A percentile compares a stretch with the other conserved stretches of the same genome.
phyloP scores from a whole-genome alignment of 2,797 vertebrate species.

The Cebuella pygmaea region DNA sequence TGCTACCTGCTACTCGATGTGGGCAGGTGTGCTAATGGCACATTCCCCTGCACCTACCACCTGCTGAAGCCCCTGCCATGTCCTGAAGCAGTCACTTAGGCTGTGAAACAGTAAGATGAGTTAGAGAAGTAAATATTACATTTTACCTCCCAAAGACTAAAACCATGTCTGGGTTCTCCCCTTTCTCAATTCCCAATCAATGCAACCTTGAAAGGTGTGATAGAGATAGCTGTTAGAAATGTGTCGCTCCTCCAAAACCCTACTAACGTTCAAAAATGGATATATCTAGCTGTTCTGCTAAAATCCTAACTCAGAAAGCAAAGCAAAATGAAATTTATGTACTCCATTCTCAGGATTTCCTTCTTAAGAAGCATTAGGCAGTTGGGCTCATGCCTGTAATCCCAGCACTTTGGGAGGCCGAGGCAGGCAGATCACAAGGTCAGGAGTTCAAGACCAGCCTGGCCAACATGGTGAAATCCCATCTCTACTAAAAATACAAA shows the following conservation, averaged over 20 bases:
- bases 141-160: neutral
- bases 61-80: no score
- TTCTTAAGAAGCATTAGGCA: neutral
- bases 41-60: fast-evolving
- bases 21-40: neutral
- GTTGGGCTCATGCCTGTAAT: no score
- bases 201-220: neutral
- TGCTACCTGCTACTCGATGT: neutral
- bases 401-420: no score
- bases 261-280: neutral
- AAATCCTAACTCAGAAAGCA: constrained; percentile 12
- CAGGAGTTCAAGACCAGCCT: no score
- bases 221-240: neutral
- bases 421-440: no score
- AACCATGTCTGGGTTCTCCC: neutral
- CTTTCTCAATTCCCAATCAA: neutral
- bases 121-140: neutral
- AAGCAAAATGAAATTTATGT: neutral
- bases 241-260: neutral
- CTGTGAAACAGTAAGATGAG: neutral
- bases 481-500: no score
- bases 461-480: no score
- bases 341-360: neutral
- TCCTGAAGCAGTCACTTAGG: neutral
- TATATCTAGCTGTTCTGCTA: neutral